phyloP scores from a whole-genome alignment of 1,140 invertebrate species.

The Aporrectodea caliginosa region DNA sequence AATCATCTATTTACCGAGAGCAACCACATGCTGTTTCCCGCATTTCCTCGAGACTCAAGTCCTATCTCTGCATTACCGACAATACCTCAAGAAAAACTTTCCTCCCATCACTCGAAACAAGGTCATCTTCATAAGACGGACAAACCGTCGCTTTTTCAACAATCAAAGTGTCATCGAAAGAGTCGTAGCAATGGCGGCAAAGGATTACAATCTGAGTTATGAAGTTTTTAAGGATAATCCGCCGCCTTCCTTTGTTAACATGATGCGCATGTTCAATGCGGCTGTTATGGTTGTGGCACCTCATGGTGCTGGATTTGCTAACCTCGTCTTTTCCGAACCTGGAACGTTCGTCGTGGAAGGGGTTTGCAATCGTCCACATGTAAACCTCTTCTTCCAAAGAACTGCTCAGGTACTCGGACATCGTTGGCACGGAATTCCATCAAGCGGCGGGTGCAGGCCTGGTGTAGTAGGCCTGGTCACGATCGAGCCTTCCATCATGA shows the following conservation, averaged over 20 bases:
- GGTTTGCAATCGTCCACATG: slow-evolving; percentile 34
- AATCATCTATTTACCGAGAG: slow-evolving; percentile 14
- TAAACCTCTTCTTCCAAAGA: not conserved
- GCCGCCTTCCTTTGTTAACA: not conserved
- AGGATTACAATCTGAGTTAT: not conserved
- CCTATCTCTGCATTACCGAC: not conserved
- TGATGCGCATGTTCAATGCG: slow-evolving; percentile 8
- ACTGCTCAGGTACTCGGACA: not conserved
- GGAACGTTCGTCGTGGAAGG: slow-evolving; percentile 27
- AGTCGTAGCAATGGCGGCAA: not conserved
- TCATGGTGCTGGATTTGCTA: slow-evolving; percentile 25
- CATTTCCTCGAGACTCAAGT: slow-evolving; percentile 7
- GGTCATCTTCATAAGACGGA: slow-evolving; percentile 16
- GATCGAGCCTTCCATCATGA: not conserved
- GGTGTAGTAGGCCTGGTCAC: not conserved
- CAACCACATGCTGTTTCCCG: slow-evolving; percentile 2
- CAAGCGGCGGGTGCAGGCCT: not conserved
- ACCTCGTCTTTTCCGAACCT: slow-evolving; percentile 23
- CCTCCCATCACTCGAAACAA: not conserved
- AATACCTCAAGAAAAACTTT: not conserved
- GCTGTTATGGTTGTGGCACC: slow-evolving; percentile 26
- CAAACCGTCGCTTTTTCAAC: slow-evolving; percentile 6
- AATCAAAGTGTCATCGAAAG: slow-evolving; percentile 9
- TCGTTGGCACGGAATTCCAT: slow-evolving; percentile 8
- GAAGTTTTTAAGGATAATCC: slow-evolving; percentile 21